Evolutionary conservation across 2,113 vertebrate species (phyloP).

Genomic region (Lampris megalopsis): DNA sequence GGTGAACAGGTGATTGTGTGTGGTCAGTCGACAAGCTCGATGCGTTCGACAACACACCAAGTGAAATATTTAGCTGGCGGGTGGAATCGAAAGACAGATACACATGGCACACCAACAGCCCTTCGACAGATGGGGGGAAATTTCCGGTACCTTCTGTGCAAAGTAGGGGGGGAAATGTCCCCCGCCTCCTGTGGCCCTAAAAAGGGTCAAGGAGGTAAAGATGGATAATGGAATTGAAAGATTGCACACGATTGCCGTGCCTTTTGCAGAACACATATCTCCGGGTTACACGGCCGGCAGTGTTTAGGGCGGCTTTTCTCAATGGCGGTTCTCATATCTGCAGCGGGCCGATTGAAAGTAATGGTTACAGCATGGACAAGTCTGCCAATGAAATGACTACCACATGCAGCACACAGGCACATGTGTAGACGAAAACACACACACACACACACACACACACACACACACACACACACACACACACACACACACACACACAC

Average conservation of each 20-base stretch:
- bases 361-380: conserved; percentile 57
- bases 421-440: background rate
- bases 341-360: conserved; percentile 66
- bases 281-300: conserved; percentile 41
- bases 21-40: no score
- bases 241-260: conserved; percentile 14
- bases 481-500: conserved; percentile 18
- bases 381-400: conserved; percentile 55
- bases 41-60: no score
- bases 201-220: background rate
- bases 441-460: background rate
- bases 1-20: conserved; percentile 1
- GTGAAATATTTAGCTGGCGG: no score
- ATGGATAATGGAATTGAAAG: background rate
- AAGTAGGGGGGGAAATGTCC: no score
- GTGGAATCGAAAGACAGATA: no score
- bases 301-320: conserved; percentile 34
- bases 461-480: background rate
- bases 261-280: conserved; percentile 28
- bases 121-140: no score
- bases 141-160: no score
- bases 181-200: background rate
- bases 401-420: conserved; percentile 50
- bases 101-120: no score
- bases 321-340: conserved; percentile 54